Percentiles rank a stretch among this genome's conserved stretches.
These are phyloP conservation scores for Ochotona princeps DNA, from an alignment of 2,113 vertebrate genomes.

Conservation along the genomic window DNA sequence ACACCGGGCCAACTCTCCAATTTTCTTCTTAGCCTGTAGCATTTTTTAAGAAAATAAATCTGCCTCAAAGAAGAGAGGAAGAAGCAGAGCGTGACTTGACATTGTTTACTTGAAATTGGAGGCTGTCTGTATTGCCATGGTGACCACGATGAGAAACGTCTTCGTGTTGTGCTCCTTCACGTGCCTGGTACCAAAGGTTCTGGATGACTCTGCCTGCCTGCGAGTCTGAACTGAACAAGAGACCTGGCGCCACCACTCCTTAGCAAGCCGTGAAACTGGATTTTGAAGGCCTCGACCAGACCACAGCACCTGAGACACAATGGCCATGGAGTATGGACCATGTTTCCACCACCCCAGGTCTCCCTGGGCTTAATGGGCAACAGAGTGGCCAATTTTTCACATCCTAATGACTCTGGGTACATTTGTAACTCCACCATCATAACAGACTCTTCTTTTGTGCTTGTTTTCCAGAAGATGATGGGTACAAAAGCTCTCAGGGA, in stretches of 20 bases:
- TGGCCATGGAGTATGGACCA: background rate
- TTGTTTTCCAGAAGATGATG: background rate
- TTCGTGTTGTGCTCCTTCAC: background rate
- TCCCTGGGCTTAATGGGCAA: background rate
- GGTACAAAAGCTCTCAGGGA: background rate
- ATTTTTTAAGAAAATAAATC: conserved; percentile 23
- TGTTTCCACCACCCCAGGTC: background rate
- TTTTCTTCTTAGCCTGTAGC: background rate
- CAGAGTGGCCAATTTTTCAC: background rate
- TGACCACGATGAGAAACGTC: background rate
- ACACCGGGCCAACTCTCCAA: background rate
- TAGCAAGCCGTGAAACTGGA: background rate
- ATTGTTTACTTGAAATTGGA: conserved; percentile 19
- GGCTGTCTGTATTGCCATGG: background rate
- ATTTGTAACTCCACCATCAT: background rate
- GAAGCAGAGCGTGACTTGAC: conserved; percentile 33
- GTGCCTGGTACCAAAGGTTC: conserved; percentile 10
- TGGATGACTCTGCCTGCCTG: background rate
- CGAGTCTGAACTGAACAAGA: background rate
- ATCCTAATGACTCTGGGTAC: background rate
- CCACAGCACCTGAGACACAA: background rate
- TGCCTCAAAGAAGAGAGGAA: background rate
- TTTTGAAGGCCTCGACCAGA: background rate
- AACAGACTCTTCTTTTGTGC: background rate
- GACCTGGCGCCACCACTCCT: background rate